Percentiles rank a stretch among this genome's conserved stretches.
Conservation (phyloP, 2,888 invertebrate genomes). For the Antheraea yamamai region DNA sequence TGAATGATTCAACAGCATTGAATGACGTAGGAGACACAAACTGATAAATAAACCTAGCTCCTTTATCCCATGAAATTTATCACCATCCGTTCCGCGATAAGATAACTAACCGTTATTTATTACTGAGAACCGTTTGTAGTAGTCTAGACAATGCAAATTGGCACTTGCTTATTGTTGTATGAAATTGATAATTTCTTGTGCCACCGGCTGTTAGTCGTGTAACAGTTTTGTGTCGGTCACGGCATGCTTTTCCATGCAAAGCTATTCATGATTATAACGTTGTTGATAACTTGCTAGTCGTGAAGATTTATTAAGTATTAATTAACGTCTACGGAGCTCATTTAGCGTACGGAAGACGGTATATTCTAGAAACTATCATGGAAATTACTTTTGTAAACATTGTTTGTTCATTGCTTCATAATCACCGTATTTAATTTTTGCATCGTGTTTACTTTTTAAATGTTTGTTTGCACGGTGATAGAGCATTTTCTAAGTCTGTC, state of each 20-base stretch:
- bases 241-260: slow-evolving; percentile 27
- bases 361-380: not conserved
- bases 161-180: slow-evolving; percentile 55
- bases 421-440: not conserved
- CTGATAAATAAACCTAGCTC: slow-evolving; percentile 44
- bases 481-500: too few species aligned
- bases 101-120: slow-evolving; percentile 65
- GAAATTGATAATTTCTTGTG: slow-evolving; percentile 48
- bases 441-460: not conserved
- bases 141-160: slow-evolving; percentile 66
- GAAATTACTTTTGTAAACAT: not conserved
- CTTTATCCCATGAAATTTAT: slow-evolving; percentile 61
- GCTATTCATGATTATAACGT: slow-evolving; percentile 11
- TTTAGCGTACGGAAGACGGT: not conserved
- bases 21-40: slow-evolving; percentile 37
- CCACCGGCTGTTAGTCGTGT: slow-evolving; percentile 47
- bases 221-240: slow-evolving; percentile 12
- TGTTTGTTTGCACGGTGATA: not conserved
- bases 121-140: slow-evolving; percentile 58
- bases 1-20: slow-evolving; percentile 23
- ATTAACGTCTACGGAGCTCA: slow-evolving; percentile 27
- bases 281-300: slow-evolving; percentile 5
- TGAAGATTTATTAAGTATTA: slow-evolving; percentile 50
- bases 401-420: not conserved
- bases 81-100: slow-evolving; percentile 53